Evolutionary conservation across 1,140 invertebrate genomes (phyloP).

Genomic region (Diorhabda elongata): DNA sequence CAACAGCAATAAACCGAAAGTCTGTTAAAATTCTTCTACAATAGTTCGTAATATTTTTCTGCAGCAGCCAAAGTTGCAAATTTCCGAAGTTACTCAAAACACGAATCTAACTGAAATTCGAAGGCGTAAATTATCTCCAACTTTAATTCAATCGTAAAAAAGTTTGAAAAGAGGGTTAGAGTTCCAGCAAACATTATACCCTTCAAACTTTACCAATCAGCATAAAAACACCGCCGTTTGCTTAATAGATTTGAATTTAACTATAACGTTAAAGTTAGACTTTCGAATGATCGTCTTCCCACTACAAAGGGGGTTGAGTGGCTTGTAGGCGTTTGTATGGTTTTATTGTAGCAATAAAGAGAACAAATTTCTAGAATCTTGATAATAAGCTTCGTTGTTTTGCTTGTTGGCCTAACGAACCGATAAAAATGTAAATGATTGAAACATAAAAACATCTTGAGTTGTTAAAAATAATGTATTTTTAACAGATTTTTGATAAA

Average conservation of each 20-base stretch:
- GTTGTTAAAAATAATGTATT: no score
- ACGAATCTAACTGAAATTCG: constrained; percentile 2
- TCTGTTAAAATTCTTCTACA: neutral
- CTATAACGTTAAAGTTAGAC: constrained; percentile 2
- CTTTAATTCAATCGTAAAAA: constrained; percentile 3
- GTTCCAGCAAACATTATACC: constrained; percentile 2
- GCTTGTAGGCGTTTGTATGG: neutral
- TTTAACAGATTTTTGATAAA: no score
- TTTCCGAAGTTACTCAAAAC: constrained; percentile 1
- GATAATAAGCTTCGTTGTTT: no score
- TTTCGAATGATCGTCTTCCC: constrained; percentile 2
- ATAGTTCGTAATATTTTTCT: neutral
- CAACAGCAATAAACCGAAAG: neutral
- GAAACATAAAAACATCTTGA: no score
- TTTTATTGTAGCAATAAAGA: neutral
- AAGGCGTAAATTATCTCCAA: neutral
- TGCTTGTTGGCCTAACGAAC: no score
- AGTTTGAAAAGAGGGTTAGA: neutral
- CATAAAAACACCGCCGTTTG: neutral
- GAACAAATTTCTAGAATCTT: no score
- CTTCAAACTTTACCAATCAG: constrained; percentile 2
- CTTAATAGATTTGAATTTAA: neutral
- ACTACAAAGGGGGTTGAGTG: neutral
- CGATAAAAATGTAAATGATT: no score
- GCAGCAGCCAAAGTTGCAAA: neutral